Base-by-base conservation (phyloP, 2,797 vertebrate species). In the Otus scops region DNA sequence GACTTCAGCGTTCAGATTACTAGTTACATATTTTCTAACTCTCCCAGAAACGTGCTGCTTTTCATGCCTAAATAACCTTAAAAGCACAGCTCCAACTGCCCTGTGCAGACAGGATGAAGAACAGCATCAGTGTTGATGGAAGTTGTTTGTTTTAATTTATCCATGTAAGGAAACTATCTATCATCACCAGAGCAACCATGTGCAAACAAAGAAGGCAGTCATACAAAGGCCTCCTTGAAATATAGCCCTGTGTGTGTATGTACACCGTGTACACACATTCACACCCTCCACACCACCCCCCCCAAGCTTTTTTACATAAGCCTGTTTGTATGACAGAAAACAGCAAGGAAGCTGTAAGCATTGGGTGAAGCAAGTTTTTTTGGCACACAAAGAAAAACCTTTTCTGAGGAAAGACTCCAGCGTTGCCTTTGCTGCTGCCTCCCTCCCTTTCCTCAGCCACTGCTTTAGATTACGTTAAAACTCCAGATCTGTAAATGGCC, bases 201-300 rank as follows among this genome's bases (percentile, higher is more conserved):
- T 3, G 4, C 61, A 87, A 79, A 90, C 27, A 92, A 91, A 83
- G 57, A 9, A 36, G 22, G 24, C 34, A 63, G 65, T 41, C 32
- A 36, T 38, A 10, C 1, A 1, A 4, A 1, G 1, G 23, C 32
- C 38, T 45, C 39, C 73, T 59, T n/a, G 48, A 90, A 89, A 47
- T 7, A 3, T 5, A n/a, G 16, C 71, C 32, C 13, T 0, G 0
- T 2, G 2, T 26, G 21, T 45, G 21, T n/a, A 5, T 0, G 0
- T 7, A 32, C 11, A 8, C 18, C 3, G 2, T 36, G 32, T 38
- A 47, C 32, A 65, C 17, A 18, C 23, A 28, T 48, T 41, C 60
- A 22, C 3, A 21, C 43, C 9, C 43, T 4, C 9, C 43, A 18
- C 43, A 6, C 41, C 41, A 6, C 15, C 41, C 41, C 16, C 27